Base-by-base conservation (phyloP, 1,140 invertebrate genomes). In the Diachasma alloeum region DNA sequence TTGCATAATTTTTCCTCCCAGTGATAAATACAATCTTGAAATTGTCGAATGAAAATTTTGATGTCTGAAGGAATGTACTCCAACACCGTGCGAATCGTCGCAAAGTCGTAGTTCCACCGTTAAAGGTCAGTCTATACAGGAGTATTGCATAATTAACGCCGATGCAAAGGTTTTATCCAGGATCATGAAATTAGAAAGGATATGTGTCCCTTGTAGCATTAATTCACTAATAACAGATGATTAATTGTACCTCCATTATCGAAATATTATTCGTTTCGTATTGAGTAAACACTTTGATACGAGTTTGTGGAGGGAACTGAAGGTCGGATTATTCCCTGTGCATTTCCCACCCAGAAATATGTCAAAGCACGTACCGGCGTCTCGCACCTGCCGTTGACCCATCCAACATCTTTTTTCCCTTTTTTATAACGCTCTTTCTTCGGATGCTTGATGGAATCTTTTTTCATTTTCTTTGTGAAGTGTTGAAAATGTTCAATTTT, bases 301-400 rank as follows among this genome's bases (percentile, higher is more conserved):
- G 13, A 31, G 13, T 66, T 66, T 66, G 2, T 4, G 31, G 6
- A 6, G 31, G 2, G 31, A 66, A 26, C 22, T 66, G 26, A 66
- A 26, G 24, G 59, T 11, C 59, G 24, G 13, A 31, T 31, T 31
- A 31, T 66, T 31, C n/a, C 4, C 17, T 53, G 15, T 19, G 17
- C 17, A 53, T 42, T 42, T 42, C 48, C 48, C 15, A 19, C 48
- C 48, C 17, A 17, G 42, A 44, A 19, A 69, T 42, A 67, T 74
- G 56, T 74, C 56, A 66, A 74, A 78, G 81, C 76, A 81, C 74
- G 74, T 78, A 22, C 74, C 77, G 81, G 83, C 74, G 75, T 82
- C 83, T 83, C 79, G 79, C 83, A 84, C 83, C 83, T 84, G 83
- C 81, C 83, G 78, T 74, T 74, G 48, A 66, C 78, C 70, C 26